Evolutionary conservation across 1,140 invertebrate species (phyloP).

Genomic region (Sitobion miscanthi): DNA sequence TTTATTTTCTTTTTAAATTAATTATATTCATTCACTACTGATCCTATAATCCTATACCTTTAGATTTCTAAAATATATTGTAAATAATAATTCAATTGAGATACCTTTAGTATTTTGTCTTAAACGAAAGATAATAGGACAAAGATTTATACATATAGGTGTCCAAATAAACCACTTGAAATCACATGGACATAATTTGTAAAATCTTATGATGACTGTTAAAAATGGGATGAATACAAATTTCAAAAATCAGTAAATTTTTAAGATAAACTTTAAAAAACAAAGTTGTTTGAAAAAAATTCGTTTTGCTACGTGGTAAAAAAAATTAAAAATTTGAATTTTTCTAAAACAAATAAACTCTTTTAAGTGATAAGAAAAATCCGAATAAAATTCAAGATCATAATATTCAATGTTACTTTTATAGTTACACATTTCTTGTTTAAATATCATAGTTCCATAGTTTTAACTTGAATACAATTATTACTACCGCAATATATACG

Average conservation of each 20-base stretch:
- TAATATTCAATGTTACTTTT: background rate
- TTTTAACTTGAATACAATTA: background rate
- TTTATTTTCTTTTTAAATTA: background rate
- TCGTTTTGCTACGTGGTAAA: background rate
- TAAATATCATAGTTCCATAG: background rate
- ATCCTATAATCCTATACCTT: background rate
- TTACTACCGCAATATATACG: background rate
- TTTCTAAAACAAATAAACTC: background rate
- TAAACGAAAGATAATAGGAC: background rate
- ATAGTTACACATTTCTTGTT: background rate
- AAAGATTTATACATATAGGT: background rate
- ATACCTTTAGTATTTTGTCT: background rate
- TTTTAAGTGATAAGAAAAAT: background rate
- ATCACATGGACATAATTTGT: no score
- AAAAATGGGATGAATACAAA: no score
- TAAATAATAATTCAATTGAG: background rate
- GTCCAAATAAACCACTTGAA: no score
- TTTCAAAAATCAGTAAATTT: background rate
- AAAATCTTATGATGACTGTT: no score
- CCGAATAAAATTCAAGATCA: background rate
- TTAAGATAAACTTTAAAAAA: background rate
- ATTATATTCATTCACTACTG: background rate
- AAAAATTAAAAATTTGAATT: background rate
- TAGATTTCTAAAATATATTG: background rate
- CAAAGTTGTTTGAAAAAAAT: background rate